Conservation (phyloP, 2,888 invertebrate species). For the Lasioglossum figueresi region DNA sequence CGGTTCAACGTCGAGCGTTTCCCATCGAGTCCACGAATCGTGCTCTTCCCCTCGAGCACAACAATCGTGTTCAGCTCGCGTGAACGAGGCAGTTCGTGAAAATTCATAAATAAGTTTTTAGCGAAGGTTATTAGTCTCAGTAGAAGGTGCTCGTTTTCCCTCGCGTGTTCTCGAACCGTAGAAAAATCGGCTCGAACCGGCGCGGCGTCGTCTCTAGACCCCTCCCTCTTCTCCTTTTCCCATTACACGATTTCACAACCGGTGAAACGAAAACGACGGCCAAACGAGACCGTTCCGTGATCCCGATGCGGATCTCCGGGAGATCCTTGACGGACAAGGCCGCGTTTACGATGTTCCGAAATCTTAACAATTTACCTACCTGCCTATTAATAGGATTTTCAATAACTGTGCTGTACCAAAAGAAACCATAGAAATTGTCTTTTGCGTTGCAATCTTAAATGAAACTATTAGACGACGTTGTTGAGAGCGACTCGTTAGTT, state of each 20-base stretch:
- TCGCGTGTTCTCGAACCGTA: conserved; percentile 16
- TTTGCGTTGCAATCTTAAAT: no score
- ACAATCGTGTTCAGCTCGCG: conserved; percentile 9
- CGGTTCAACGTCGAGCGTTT: not conserved
- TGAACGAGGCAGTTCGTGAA: conserved; percentile 23
- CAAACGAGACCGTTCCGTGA: conserved; percentile 31
- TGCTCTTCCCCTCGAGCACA: not conserved
- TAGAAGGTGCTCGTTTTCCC: conserved; percentile 15
- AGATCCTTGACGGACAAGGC: not conserved
- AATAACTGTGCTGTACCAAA: no score
- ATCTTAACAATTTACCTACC: not conserved
- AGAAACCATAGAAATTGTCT: no score
- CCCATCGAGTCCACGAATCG: not conserved
- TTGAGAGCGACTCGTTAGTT: no score
- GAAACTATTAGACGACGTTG: no score
- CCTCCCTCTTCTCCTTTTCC: not conserved
- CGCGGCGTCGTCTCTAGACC: not conserved
- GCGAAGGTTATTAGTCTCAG: conserved; percentile 39
- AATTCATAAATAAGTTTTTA: conserved; percentile 35
- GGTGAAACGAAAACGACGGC: conserved; percentile 21
- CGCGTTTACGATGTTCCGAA: not conserved
- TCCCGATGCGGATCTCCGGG: not conserved
- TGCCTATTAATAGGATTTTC: no score
- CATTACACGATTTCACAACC: conserved; percentile 42
- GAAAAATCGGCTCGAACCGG: conserved; percentile 21